Evolutionary conservation across 2,113 vertebrate genomes (phyloP).

Genomic region (Microtus montanus): DNA sequence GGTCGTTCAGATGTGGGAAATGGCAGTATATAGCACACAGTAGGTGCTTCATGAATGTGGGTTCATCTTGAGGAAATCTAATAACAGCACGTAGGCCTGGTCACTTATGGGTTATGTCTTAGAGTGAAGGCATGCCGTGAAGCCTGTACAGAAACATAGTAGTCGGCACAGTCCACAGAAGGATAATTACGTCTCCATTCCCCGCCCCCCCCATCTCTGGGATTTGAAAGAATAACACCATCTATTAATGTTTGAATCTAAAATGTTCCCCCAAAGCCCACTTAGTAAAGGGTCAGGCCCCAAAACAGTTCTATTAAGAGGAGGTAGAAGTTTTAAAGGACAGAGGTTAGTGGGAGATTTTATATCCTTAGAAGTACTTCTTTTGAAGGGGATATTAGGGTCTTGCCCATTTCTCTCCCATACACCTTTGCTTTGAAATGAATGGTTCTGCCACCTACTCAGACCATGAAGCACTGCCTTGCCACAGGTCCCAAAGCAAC

Average conservation of each 20-base stretch:
- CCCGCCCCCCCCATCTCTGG: no score
- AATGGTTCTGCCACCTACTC: no score
- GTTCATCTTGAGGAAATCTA: not conserved
- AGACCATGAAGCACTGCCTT: not conserved
- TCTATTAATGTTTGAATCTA: not conserved
- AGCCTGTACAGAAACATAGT: no score
- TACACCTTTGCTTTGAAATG: not conserved
- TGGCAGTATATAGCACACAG: not conserved
- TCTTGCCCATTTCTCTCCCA: not conserved
- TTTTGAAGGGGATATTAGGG: not conserved
- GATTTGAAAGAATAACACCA: not conserved
- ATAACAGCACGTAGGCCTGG: not conserved
- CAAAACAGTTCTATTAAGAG: not conserved
- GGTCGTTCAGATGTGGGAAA: accelerated
- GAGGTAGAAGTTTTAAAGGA: not conserved
- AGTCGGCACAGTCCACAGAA: not conserved
- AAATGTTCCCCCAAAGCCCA: not conserved
- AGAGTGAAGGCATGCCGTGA: not conserved
- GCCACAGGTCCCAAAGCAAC: not conserved
- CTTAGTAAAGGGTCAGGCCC: not conserved
- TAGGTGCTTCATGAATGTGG: not conserved
- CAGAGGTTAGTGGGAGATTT: not conserved
- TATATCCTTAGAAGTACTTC: not conserved
- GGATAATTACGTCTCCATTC: not conserved
- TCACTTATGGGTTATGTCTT: not conserved